These are phyloP conservation scores for Ellobius talpinus DNA, from an alignment of 2,113 vertebrate species.

Conservation along the genomic window DNA sequence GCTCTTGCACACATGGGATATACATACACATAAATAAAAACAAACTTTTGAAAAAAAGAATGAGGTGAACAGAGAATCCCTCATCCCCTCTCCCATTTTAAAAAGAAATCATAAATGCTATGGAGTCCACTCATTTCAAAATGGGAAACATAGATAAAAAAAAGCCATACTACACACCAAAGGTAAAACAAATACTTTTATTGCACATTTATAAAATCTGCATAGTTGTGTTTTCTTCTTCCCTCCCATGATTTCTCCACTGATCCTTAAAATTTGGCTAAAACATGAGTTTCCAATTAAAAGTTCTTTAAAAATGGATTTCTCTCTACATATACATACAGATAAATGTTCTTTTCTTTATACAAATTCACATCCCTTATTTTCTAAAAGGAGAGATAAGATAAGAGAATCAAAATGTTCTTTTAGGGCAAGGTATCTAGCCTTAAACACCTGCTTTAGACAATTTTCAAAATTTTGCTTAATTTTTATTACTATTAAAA, in stretches of 20 bases:
- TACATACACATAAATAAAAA: background rate
- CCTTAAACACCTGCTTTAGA: constrained; percentile 38
- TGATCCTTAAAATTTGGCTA: constrained; percentile 63
- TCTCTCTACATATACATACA: constrained; percentile 77
- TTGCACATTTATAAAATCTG: constrained; percentile 88
- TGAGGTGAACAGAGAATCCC: background rate
- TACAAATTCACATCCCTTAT: constrained; percentile 72
- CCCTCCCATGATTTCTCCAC: background rate
- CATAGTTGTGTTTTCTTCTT: constrained; percentile 79
- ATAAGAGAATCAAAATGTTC: constrained; percentile 27
- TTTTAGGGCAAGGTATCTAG: constrained; percentile 16
- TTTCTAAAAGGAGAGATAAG: constrained; percentile 5
- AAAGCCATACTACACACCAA: constrained; percentile 63
- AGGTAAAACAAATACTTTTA: constrained; percentile 88
- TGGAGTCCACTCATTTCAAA: background rate
- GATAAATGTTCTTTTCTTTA: constrained; percentile 60
- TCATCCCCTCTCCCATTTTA: background rate
- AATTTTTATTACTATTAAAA: constrained; percentile 43
- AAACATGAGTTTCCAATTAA: constrained; percentile 64
- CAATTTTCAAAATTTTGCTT: constrained; percentile 35
- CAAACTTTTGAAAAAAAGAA: background rate
- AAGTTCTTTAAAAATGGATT: constrained; percentile 37
- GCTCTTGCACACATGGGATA: background rate
- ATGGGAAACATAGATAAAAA: background rate
- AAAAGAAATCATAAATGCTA: background rate